phyloP scores from a whole-genome alignment of 2,113 vertebrate species.

The Cairina moschata region DNA sequence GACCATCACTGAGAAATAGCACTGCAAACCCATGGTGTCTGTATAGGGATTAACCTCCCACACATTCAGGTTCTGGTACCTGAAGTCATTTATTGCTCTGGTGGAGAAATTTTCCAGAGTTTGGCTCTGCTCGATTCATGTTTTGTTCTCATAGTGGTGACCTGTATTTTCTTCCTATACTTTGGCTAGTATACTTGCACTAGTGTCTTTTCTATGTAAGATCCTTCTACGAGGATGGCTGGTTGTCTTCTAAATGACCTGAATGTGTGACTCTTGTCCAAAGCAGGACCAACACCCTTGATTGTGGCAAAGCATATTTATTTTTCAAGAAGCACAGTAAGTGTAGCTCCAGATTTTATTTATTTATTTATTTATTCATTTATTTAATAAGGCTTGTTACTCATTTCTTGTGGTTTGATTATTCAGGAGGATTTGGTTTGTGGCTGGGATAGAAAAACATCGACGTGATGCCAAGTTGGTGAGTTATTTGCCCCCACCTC shows the following conservation, averaged over 20 bases:
- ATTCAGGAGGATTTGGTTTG: neutral
- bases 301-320: neutral
- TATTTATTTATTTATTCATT: too few relatives aligned
- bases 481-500: neutral
- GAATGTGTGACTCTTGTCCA: neutral
- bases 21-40: neutral
- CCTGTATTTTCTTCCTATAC: neutral
- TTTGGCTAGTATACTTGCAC: neutral
- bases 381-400: neutral
- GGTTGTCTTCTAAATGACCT: neutral
- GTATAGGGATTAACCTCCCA: neutral
- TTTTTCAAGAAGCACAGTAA: neutral
- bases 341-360: neutral
- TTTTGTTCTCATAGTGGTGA: neutral
- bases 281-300: neutral
- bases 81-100: neutral
- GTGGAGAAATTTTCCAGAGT: neutral
- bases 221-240: neutral
- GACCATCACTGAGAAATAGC: neutral
- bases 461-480: neutral
- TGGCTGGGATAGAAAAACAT: neutral
- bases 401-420: neutral
- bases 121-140: neutral
- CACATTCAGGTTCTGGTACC: neutral
- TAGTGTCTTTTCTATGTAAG: neutral